Base-by-base conservation (phyloP, 2,797 vertebrate genomes). In the Protosalanx chinensis region DNA sequence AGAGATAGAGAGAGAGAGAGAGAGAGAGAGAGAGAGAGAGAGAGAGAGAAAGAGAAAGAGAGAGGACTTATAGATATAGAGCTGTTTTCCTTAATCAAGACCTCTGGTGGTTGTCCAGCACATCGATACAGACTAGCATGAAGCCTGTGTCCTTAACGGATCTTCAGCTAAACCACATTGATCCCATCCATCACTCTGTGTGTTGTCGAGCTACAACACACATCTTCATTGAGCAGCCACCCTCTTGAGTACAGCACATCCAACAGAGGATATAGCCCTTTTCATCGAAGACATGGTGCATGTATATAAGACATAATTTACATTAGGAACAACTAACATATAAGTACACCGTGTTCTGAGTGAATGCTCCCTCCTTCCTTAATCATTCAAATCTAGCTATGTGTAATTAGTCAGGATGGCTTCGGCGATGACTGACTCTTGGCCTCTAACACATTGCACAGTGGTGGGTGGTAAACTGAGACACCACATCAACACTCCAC, bases 391-490 rank as follows among this genome's bases (percentile, higher is more conserved):
- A 56, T 56, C 4, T 18, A n/a, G 16, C 18, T 16, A 5, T 56
- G 18, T n/a, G 18, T 56, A n/a, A 56, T 56, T n/a, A n/a, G 51
- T 56, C 51, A 56, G 51, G 51, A 56, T 16, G 15, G 51, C 51
- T 56, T 56, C 51, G n/a, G 51, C 6, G 4, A 13, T 32, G 64
- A 30, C 64, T 49, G 23, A 51, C 64, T 67, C 41, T 13, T 16
- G 64, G 64, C 64, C 64, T 32, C 16, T 30, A 37, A 29, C 35
- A 29, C 33, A 51, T 37, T 27, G 23, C 76, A 46, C 3, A 33
- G 41, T 76, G 77, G 84, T 27, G 64, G 88, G 87, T 84, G 89
- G 87, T 88, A 89, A 87, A 88, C 84, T 68, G 81, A 20, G 29
- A 51, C 4, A 70, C 66, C 88, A 83, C 60, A 87, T 87, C 88